phyloP scores from a whole-genome alignment of 1,140 invertebrate genomes.

The Chironomus tepperi region DNA sequence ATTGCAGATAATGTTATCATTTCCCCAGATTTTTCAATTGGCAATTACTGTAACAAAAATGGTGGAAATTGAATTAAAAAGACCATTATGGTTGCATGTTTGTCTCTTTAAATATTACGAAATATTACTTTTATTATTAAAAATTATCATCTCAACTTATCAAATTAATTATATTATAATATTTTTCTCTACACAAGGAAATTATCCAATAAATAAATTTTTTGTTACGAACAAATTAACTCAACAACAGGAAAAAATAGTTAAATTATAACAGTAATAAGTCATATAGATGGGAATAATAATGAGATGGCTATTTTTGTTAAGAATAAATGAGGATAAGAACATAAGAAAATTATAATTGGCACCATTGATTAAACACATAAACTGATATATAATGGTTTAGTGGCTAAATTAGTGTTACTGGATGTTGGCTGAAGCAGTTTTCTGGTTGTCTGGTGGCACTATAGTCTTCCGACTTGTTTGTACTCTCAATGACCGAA shows the following conservation, averaged over 20 bases:
- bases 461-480: no score
- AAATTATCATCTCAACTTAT: slow-evolving; percentile 4
- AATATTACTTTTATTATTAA: not conserved
- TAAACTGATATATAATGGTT: not conserved
- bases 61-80: not conserved
- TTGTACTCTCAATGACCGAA: no score
- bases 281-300: not conserved
- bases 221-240: not conserved
- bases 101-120: not conserved
- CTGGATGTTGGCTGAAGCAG: no score
- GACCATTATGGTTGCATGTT: not conserved
- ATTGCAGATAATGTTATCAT: not conserved
- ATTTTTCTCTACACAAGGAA: not conserved
- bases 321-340: not conserved
- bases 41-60: not conserved
- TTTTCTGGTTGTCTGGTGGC: no score
- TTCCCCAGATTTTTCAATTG: not conserved
- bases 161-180: no score
- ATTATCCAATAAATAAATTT: not conserved
- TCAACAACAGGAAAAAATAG: not conserved
- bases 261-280: not conserved
- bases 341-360: not conserved
- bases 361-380: not conserved
- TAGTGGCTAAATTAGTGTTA: no score
- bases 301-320: not conserved